A percentile compares a stretch with the other conserved stretches of the same genome.
Evolutionary conservation across 2,113 vertebrate genomes (phyloP).

Genomic region (Xerus inauris): DNA sequence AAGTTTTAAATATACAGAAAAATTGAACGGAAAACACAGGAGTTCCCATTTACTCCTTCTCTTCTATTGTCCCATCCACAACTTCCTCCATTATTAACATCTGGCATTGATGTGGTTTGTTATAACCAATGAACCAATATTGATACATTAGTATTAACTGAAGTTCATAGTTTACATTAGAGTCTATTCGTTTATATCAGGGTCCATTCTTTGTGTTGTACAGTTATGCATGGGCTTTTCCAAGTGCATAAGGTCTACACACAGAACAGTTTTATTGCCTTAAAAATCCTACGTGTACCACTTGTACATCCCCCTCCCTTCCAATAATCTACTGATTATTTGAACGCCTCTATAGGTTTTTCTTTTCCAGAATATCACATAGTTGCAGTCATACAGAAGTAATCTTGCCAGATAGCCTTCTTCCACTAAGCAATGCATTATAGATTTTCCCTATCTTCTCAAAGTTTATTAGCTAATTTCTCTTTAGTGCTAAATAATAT

Average conservation of each 20-base stretch:
- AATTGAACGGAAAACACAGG: background rate
- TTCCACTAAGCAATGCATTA: background rate
- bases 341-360: background rate
- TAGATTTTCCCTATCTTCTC: background rate
- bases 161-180: background rate
- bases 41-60: background rate
- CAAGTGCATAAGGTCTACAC: background rate
- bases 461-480: background rate
- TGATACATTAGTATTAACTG: background rate
- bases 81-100: background rate
- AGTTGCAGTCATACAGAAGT: background rate
- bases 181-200: background rate
- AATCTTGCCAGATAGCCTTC: background rate
- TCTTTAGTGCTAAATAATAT: background rate
- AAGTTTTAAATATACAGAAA: background rate
- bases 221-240: background rate
- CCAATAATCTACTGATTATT: background rate
- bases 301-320: background rate
- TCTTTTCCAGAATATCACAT: background rate
- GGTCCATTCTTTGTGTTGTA: background rate
- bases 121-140: background rate
- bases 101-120: background rate
- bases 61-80: rapidly evolving
- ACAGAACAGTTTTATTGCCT: background rate
- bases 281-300: background rate